Percentiles rank a stretch among this genome's conserved stretches.
Conservation (phyloP, 2,113 vertebrate species). For the Halichoeres trimaculatus region DNA sequence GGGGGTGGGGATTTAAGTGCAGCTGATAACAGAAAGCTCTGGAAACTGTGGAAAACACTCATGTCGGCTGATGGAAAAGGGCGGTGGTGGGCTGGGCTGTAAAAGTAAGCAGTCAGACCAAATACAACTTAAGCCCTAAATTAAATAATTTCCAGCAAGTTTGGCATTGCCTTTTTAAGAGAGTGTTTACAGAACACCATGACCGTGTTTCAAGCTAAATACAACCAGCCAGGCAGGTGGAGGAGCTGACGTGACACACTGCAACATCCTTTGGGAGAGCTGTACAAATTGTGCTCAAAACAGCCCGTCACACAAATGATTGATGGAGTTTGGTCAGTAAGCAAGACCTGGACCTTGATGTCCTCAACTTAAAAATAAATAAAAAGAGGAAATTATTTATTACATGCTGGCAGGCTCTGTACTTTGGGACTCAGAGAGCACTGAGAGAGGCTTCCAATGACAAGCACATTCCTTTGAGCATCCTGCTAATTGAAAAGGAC, state of each 20-base stretch:
- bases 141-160: too few species aligned
- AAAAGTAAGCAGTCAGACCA: too few species aligned
- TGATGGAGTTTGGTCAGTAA: constrained; percentile 30
- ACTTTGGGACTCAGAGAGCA: constrained; percentile 1
- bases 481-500: constrained; percentile 11
- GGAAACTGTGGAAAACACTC: too few species aligned
- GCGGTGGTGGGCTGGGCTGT: not conserved
- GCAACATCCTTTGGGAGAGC: constrained; percentile 3
- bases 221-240: not conserved
- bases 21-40: too few species aligned
- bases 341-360: constrained; percentile 37
- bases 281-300: constrained; percentile 29
- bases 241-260: constrained; percentile 23
- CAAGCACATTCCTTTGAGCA: not conserved
- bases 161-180: not conserved
- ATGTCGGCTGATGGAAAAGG: not conserved
- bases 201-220: not conserved
- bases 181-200: not conserved
- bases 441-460: not conserved
- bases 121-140: too few species aligned
- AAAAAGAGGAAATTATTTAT: constrained; percentile 38
- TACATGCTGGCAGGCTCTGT: constrained; percentile 10
- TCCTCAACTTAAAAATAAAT: constrained; percentile 52
- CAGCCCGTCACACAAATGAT: constrained; percentile 33
- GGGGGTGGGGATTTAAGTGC: too few species aligned